Evolutionary conservation across 2,113 vertebrate species (phyloP), one percentile per base, ranked within the genome.

Genomic region (Scomber japonicus): DNA sequence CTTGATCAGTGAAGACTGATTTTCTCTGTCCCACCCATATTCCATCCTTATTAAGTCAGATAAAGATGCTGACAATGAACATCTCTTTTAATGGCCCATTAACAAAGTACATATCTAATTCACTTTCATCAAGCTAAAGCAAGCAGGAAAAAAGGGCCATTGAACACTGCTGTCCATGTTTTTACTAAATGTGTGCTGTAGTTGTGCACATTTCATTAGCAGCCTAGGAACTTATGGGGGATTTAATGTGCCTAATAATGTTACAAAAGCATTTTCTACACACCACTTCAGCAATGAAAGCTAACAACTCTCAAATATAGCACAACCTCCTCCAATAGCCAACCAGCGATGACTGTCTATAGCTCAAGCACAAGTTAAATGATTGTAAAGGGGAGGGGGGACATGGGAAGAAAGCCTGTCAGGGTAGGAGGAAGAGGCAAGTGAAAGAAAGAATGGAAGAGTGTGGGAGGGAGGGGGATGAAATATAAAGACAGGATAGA

Each of bases 91-190:
- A 80, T 75, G 68, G 78, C 30, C 83, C 71, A 83, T 89, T 60
- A 83, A 85, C 85, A 89, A 84, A 84, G 60, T 71, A 84, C 80
- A 88, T 77, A 79, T 89, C 80, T 81, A 87, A 88, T 89, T 89
- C 81, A 83, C 78, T 91, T 91, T 75, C 86, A 90, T 88, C 83
- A 75, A 86, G 76, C 84, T 88, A 88, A 89, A 89, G 73, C 71
- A 85, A 85, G 65, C 80, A 82, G 75, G 62, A 64, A 78, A 68
- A 84, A 79, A 31, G 71, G 81, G 54, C 71, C 86, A 89, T 85
- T 90, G 80, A 91, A 73, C 81, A 86, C 82, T 78, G 69, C 69
- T 65, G 46, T 56, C 70, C 75, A 44, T 54, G 50, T 64, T 88
- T 79, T 77, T 75, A 82, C 69, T 78, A 88, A 86, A 85, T 69